Evolutionary conservation across 2,888 invertebrate species (phyloP).

Genomic region (Aphidoletes aphidimyza): DNA sequence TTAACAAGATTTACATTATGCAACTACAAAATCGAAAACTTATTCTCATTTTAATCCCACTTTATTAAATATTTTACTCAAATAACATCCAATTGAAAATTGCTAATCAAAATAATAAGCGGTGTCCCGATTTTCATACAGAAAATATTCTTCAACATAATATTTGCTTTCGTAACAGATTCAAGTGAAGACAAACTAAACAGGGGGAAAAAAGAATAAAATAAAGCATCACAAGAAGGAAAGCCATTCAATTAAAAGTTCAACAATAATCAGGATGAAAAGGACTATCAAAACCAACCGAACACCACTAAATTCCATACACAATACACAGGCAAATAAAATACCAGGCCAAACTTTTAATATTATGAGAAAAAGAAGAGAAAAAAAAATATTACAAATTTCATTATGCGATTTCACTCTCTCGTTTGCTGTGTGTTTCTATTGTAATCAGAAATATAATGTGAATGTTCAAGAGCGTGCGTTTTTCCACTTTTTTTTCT

Average conservation of each 20-base stretch:
- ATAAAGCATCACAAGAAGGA: neutral
- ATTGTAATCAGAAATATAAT: constrained; percentile 21
- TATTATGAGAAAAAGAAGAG: constrained; percentile 3
- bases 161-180: neutral
- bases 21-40: neutral
- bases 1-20: constrained; percentile 9
- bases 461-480: constrained; percentile 15
- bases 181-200: neutral
- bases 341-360: constrained; percentile 32
- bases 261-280: constrained; percentile 41
- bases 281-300: constrained; percentile 21
- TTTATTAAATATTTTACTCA: constrained; percentile 35
- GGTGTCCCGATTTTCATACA: neutral
- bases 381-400: constrained; percentile 49
- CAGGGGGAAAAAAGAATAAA: neutral
- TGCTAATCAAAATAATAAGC: constrained; percentile 45
- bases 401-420: neutral
- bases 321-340: neutral
- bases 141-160: neutral
- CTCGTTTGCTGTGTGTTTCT: constrained; percentile 13
- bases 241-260: constrained; percentile 49
- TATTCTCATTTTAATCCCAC: constrained; percentile 34
- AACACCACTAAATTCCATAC: neutral
- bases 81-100: neutral
- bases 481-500: neutral